Conservation (phyloP, 2,797 vertebrate genomes). For the Pseudochromis fuscus region DNA sequence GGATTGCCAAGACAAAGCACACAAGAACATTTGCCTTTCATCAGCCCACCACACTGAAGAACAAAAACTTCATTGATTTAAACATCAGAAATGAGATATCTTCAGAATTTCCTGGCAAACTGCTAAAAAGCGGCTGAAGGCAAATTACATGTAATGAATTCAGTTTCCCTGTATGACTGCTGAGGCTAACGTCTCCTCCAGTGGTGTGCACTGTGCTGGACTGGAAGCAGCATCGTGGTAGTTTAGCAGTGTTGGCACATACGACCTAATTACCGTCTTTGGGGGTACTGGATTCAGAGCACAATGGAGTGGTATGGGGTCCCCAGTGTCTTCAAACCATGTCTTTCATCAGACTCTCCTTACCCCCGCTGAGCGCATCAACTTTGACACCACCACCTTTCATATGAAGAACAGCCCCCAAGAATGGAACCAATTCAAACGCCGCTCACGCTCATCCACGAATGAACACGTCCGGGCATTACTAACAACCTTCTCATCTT, state of each 20-base stretch:
- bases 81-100: slow-evolving; percentile 15
- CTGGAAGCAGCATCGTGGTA: slow-evolving; percentile 33
- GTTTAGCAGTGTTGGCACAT: slow-evolving; percentile 43
- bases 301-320: slow-evolving; percentile 35
- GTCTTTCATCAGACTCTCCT: slow-evolving; percentile 31
- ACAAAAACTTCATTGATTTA: slow-evolving; percentile 21
- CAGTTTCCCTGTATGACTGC: slow-evolving; percentile 34
- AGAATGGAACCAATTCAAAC: slow-evolving; percentile 22
- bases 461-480: not conserved
- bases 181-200: slow-evolving; percentile 45
- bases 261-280: slow-evolving; percentile 50
- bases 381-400: slow-evolving; percentile 17
- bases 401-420: slow-evolving; percentile 17
- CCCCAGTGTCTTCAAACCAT: slow-evolving; percentile 29
- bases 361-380: slow-evolving; percentile 29
- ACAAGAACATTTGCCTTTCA: slow-evolving; percentile 13
- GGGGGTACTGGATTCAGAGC: slow-evolving; percentile 43
- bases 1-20: slow-evolving; percentile 23
- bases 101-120: slow-evolving; percentile 27
- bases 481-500: not conserved
- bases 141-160: slow-evolving; percentile 46
- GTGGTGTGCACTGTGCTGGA: slow-evolving; percentile 32
- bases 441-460: not conserved
- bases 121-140: not conserved
- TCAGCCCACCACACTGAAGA: slow-evolving; percentile 5